Conservation (phyloP, 2,888 invertebrate species). For the Mythimna ferrago region DNA sequence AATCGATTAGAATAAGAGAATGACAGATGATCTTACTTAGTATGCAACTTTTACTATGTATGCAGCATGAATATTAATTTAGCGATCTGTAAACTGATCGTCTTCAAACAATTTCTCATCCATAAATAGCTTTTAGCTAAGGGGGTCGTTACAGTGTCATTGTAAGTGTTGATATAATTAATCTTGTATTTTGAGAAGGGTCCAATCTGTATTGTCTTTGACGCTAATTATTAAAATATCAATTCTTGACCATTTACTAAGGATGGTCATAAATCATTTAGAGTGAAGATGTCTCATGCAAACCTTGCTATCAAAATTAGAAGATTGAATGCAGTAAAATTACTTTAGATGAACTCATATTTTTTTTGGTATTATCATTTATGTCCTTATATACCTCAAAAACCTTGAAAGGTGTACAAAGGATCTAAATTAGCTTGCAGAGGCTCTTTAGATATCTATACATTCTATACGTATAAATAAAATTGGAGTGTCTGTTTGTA, state of each 20-base stretch:
- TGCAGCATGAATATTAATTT: not conserved
- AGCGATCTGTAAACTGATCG: constrained; percentile 3
- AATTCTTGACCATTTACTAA: constrained; percentile 52
- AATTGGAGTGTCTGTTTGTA: too few species aligned
- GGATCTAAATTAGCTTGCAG: too few species aligned
- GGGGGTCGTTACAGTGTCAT: constrained; percentile 5
- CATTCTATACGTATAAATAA: too few species aligned
- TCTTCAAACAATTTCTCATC: constrained; percentile 12
- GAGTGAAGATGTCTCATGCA: constrained; percentile 25
- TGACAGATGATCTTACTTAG: not conserved
- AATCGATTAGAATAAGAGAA: not conserved
- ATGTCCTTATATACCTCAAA: too few species aligned
- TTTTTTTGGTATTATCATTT: too few species aligned
- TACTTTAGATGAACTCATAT: not conserved
- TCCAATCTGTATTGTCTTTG: constrained; percentile 52
- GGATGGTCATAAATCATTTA: constrained; percentile 48
- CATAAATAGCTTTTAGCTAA: constrained; percentile 28
- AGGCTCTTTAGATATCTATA: too few species aligned
- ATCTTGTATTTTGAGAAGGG: constrained; percentile 65
- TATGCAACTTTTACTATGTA: not conserved
- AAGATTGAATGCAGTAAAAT: constrained; percentile 1
- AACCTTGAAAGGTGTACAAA: too few species aligned
- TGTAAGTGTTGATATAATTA: constrained; percentile 44
- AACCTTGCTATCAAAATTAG: not conserved
- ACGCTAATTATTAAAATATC: constrained; percentile 60